Conservation (phyloP, 2,113 vertebrate genomes). For the Jacana jacana region DNA sequence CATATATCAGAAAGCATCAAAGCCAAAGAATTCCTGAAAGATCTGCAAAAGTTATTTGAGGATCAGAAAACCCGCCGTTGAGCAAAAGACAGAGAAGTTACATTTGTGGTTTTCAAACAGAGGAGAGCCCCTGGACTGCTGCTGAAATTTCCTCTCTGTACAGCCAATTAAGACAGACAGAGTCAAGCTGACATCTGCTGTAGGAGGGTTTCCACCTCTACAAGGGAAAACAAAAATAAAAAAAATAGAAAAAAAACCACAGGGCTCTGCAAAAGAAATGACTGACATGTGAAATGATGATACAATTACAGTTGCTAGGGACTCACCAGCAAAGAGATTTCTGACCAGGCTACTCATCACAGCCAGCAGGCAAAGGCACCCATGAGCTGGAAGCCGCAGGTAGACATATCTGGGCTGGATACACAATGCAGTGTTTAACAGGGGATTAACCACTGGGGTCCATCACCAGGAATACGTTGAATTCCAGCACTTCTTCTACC, state of each 20-base stretch:
- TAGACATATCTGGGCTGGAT: background rate
- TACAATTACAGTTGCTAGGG: background rate
- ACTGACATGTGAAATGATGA: too few relatives aligned
- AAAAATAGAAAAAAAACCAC: background rate
- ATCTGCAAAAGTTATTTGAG: background rate
- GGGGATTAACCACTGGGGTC: background rate
- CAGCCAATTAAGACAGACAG: background rate
- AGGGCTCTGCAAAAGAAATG: background rate
- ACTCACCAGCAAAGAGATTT: background rate
- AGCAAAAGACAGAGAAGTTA: background rate
- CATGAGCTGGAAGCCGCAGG: rapidly evolving
- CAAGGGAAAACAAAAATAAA: too few relatives aligned
- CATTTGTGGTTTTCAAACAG: background rate
- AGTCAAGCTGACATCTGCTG: background rate
- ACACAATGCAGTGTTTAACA: background rate
- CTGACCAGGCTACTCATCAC: background rate
- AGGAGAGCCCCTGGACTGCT: background rate
- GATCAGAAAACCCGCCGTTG: background rate
- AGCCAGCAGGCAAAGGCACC: background rate
- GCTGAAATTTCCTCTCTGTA: background rate
- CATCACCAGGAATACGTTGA: background rate
- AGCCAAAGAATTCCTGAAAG: background rate
- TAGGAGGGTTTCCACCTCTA: background rate
- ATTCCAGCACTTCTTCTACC: background rate
- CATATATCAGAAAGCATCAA: background rate